phyloP scores from a whole-genome alignment of 2,113 vertebrate genomes.

The Engraulis encrasicolus region DNA sequence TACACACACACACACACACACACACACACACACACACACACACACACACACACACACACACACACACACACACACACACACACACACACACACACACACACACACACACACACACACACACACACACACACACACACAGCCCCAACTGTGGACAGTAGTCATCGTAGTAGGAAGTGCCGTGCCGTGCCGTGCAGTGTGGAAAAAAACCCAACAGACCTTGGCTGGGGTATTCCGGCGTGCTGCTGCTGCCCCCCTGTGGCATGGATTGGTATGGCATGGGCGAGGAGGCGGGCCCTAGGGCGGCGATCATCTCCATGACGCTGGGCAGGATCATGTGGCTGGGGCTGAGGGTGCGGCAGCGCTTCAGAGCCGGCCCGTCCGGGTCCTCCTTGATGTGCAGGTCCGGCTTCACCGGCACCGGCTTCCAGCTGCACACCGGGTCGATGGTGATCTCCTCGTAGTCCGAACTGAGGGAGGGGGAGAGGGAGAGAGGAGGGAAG shows the following conservation, averaged over 20 bases:
- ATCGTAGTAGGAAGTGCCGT: background rate
- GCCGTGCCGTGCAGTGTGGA: too few species aligned
- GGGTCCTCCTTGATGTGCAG: slow-evolving; percentile 90
- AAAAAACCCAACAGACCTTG: too few species aligned
- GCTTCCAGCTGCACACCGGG: slow-evolving; percentile 93
- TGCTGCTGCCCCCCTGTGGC: slow-evolving; percentile 66
- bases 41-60: too few species aligned
- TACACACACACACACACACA: too few species aligned
- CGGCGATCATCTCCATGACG: slow-evolving; percentile 95
- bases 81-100: too few species aligned
- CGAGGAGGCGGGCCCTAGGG: slow-evolving; percentile 82
- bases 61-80: too few species aligned
- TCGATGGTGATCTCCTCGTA: slow-evolving; percentile 97
- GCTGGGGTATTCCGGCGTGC: slow-evolving; percentile 77
- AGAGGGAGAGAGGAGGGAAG: accelerated
- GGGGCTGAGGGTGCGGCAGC: slow-evolving; percentile 92
- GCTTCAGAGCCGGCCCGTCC: slow-evolving; percentile 87
- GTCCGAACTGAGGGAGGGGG: slow-evolving; percentile 77
- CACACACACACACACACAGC: too few species aligned
- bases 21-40: too few species aligned
- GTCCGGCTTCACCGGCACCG: slow-evolving; percentile 90
- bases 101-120: too few species aligned
- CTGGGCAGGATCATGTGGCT: slow-evolving; percentile 92
- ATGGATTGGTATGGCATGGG: slow-evolving; percentile 81
- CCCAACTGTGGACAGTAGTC: too few species aligned